These are phyloP conservation scores for Actinemys pallida DNA, from an alignment of 2,113 vertebrate genomes.

Conservation along the genomic window DNA sequence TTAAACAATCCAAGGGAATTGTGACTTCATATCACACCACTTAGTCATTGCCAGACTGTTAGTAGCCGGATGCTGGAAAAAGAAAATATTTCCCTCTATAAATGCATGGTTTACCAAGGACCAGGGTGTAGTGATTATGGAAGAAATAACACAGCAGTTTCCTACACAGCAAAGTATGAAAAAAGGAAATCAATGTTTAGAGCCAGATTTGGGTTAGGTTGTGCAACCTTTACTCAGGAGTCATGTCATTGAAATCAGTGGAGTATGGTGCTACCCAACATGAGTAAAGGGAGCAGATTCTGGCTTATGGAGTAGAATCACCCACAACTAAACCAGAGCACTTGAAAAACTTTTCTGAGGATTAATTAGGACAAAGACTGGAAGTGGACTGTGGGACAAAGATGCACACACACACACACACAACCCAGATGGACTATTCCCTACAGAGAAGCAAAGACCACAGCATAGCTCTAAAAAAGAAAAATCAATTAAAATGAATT, in stretches of 20 bases:
- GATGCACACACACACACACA: rapidly evolving
- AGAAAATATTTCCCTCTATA: constrained; percentile 11
- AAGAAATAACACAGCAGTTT: not conserved
- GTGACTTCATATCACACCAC: constrained; percentile 42
- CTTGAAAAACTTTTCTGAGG: not conserved
- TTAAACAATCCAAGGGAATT: constrained; percentile 48
- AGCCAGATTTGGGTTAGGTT: not conserved
- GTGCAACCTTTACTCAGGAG: not conserved
- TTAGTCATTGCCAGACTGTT: constrained; percentile 29
- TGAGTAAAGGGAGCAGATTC: not conserved
- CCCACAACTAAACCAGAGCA: not conserved
- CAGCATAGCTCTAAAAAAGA: not conserved
- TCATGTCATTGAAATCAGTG: not conserved
- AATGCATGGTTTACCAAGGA: not conserved
- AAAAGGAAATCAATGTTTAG: not conserved
- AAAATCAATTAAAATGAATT: not conserved
- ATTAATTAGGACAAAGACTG: not conserved
- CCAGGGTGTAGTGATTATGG: not conserved
- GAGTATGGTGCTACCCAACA: not conserved
- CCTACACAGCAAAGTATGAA: rapidly evolving
- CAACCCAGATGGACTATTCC: not conserved
- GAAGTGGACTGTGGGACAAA: not conserved
- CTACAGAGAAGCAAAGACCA: not conserved
- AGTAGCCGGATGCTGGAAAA: constrained; percentile 2
- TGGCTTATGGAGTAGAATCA: not conserved